These are phyloP conservation scores for Amphiprion percula DNA, from an alignment of 2,113 vertebrate species.

Conservation along the genomic window DNA sequence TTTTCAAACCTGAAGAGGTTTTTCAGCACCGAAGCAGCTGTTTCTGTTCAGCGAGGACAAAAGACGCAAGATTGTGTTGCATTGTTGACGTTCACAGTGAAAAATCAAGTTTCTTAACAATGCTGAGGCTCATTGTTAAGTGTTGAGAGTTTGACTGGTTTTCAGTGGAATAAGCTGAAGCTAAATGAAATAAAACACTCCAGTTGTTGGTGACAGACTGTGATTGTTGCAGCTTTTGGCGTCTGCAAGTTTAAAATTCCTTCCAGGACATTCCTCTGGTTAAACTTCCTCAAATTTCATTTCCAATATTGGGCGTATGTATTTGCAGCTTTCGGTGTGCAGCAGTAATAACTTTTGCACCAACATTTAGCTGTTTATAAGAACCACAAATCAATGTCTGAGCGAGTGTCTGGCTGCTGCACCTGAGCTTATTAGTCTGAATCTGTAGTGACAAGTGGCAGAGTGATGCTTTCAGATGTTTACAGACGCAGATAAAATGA, in stretches of 20 bases:
- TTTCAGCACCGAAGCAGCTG: too few species aligned
- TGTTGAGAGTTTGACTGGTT: too few species aligned
- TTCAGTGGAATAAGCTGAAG: too few species aligned
- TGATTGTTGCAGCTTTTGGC: neutral
- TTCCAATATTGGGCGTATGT: slow-evolving; percentile 13
- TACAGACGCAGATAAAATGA: slow-evolving; percentile 65
- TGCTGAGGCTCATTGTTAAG: too few species aligned
- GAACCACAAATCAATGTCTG: slow-evolving; percentile 63
- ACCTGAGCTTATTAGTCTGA: slow-evolving; percentile 51
- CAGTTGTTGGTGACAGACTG: neutral
- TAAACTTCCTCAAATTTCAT: slow-evolving; percentile 32
- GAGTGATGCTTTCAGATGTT: slow-evolving; percentile 59
- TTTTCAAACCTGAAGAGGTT: too few species aligned
- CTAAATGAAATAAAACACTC: too few species aligned
- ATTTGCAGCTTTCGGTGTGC: slow-evolving; percentile 34
- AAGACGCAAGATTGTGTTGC: too few species aligned
- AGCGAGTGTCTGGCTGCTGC: slow-evolving; percentile 40
- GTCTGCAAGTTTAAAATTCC: slow-evolving; percentile 18
- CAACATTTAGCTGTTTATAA: slow-evolving; percentile 67
- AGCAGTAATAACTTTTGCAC: slow-evolving; percentile 53
- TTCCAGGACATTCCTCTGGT: slow-evolving; percentile 26
- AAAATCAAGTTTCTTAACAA: too few species aligned
- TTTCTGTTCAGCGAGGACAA: too few species aligned
- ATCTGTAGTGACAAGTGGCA: slow-evolving; percentile 40
- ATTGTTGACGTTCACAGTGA: too few species aligned